phyloP scores from a whole-genome alignment of 2,888 invertebrate species.

The Microplitis manilae region DNA sequence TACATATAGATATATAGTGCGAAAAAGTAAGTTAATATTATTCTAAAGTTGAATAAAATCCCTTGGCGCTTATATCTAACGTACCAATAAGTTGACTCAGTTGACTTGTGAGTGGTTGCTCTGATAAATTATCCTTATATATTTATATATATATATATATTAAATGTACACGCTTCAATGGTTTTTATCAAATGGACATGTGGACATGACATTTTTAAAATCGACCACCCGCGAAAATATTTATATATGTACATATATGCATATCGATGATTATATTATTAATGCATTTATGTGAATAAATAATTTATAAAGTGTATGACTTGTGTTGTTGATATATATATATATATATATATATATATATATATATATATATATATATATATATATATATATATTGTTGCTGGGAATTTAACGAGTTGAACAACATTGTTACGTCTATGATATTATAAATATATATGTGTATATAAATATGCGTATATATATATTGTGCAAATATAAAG shows the following conservation, averaged over 20 bases:
- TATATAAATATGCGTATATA: not conserved
- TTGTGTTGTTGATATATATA: not conserved
- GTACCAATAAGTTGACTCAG: slow-evolving; percentile 4
- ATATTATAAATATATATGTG: not conserved
- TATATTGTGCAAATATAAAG: slow-evolving; percentile 5
- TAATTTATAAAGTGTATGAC: not conserved
- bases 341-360: not conserved
- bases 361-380: not conserved
- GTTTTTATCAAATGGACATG: slow-evolving; percentile 4
- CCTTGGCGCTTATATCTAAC: slow-evolving; percentile 9
- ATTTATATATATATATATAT: not conserved
- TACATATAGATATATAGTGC: not conserved
- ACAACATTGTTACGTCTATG: slow-evolving; percentile 14
- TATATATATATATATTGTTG: not conserved
- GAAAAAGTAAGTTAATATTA: not conserved
- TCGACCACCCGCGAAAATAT: slow-evolving; percentile 16
- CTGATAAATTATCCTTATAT: slow-evolving; percentile 7
- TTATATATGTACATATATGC: not conserved
- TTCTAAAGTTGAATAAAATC: not conserved
- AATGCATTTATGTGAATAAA: not conserved
- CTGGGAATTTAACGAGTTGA: not conserved
- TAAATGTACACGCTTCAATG: slow-evolving; percentile 7
- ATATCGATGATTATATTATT: not conserved
- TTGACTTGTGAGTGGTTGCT: slow-evolving; percentile 6
- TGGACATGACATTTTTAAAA: slow-evolving; percentile 4